Percentiles rank a stretch among this genome's conserved stretches.
These are phyloP conservation scores for Pseudachorutes palmiensis DNA, from an alignment of 1,140 invertebrate species.

Conservation along the genomic window DNA sequence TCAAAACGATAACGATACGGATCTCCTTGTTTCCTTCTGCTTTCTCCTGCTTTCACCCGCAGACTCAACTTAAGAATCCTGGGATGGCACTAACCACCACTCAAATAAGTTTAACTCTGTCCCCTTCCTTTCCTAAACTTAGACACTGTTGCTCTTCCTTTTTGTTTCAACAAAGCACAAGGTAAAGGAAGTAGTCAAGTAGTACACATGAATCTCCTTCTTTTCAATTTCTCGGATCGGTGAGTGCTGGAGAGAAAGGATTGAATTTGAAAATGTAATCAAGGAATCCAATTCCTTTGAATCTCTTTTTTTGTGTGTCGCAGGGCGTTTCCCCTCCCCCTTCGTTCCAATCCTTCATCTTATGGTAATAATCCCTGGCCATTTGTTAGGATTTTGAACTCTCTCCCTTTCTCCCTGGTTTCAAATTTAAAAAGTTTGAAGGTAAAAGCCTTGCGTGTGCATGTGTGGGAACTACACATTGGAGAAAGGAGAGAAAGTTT, in stretches of 20 bases:
- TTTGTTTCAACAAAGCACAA: neutral
- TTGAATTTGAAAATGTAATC: constrained; percentile 10
- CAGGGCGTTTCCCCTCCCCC: neutral
- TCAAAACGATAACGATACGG: constrained; percentile 18
- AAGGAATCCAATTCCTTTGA: neutral
- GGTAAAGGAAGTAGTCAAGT: neutral
- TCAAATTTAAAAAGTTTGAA: constrained; percentile 11
- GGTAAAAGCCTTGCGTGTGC: neutral
- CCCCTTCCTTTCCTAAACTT: too few relatives aligned
- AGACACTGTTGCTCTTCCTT: neutral
- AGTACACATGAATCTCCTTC: too few relatives aligned
- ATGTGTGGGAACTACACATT: neutral
- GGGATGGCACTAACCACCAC: too few relatives aligned
- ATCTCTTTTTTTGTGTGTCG: neutral
- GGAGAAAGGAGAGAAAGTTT: constrained; percentile 9
- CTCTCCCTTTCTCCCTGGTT: neutral
- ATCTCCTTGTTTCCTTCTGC: constrained; percentile 17
- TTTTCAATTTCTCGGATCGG: constrained; percentile 6
- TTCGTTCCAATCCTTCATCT: constrained; percentile 5
- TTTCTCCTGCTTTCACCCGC: neutral
- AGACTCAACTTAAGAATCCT: constrained; percentile 4
- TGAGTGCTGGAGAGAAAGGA: constrained; percentile 14
- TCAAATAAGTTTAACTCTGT: too few relatives aligned
- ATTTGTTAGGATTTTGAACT: constrained; percentile 8
- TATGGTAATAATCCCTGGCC: constrained; percentile 2